Conservation (phyloP, 2,888 invertebrate genomes). For the Erebia palarica region DNA sequence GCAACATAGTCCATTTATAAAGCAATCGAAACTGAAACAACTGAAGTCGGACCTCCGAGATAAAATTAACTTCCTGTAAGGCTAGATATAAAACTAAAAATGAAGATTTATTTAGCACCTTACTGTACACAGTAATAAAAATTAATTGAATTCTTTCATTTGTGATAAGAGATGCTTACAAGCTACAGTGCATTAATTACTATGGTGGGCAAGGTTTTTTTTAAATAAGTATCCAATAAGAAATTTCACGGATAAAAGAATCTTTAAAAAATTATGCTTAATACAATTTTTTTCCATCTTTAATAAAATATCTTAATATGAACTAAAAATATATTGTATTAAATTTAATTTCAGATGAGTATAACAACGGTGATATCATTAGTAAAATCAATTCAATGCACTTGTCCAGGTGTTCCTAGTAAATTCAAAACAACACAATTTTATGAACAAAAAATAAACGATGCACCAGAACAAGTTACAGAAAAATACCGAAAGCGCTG, state of each 20-base stretch:
- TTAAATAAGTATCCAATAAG: background rate
- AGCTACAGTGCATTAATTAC: slow-evolving; percentile 48
- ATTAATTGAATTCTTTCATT: slow-evolving; percentile 54
- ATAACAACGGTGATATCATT: slow-evolving; percentile 38
- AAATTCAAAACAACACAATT: background rate
- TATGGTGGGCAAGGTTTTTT: slow-evolving; percentile 52
- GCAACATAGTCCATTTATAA: slow-evolving; percentile 32
- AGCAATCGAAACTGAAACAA: slow-evolving; percentile 42
- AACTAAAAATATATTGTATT: background rate
- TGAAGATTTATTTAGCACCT: background rate
- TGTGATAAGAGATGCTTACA: slow-evolving; percentile 61
- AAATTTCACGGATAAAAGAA: no score
- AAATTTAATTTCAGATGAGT: slow-evolving; percentile 48
- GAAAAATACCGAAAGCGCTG: slow-evolving; percentile 50
- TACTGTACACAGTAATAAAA: slow-evolving; percentile 35
- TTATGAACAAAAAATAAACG: slow-evolving; percentile 8
- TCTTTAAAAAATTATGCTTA: background rate
- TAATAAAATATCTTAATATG: slow-evolving; percentile 6
- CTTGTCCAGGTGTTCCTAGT: slow-evolving; percentile 15
- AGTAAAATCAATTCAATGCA: slow-evolving; percentile 41
- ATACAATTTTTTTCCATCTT: background rate
- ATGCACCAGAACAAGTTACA: slow-evolving; percentile 24
- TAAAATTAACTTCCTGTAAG: slow-evolving; percentile 27
- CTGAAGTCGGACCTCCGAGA: slow-evolving; percentile 40
- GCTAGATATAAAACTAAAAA: background rate